Conservation (phyloP, 2,797 vertebrate species). For the Syngnathus acus region DNA sequence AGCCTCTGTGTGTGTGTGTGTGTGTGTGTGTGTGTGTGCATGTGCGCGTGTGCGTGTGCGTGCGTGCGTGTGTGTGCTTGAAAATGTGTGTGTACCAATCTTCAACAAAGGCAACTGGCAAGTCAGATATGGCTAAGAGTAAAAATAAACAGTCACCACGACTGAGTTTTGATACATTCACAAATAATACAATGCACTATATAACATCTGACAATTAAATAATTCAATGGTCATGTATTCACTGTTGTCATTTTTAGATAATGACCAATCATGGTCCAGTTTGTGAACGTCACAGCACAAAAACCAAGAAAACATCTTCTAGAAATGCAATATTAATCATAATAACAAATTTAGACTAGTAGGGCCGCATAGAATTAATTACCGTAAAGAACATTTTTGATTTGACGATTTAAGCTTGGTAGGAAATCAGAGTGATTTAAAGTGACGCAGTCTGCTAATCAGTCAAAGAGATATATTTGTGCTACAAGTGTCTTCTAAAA, state of each 20-base stretch:
- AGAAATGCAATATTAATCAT: too few species aligned
- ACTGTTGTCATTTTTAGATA: not conserved
- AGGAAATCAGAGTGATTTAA: conserved; percentile 18
- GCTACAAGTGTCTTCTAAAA: not conserved
- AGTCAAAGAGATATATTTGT: not conserved
- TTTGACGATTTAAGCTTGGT: conserved; percentile 4
- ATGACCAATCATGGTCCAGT: too few species aligned
- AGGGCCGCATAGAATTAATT: too few species aligned
- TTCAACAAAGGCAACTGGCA: not conserved
- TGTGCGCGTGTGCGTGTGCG: not conserved
- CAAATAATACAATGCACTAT: not conserved
- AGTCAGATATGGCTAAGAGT: not conserved
- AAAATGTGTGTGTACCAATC: too few species aligned
- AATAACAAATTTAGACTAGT: too few species aligned
- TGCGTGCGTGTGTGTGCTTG: not conserved
- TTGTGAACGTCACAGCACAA: too few species aligned
- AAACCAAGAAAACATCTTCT: too few species aligned
- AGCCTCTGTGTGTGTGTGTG: not conserved
- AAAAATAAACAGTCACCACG: not conserved
- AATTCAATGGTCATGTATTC: not conserved
- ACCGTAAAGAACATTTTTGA: too few species aligned
- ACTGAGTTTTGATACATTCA: not conserved
- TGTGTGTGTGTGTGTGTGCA: not conserved
- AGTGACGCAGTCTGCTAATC: conserved; percentile 18
- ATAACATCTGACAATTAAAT: not conserved